A percentile compares a stretch with the other conserved stretches of the same genome.
Evolutionary conservation across 2,797 vertebrate genomes (phyloP).

Genomic region (Clamator glandarius): DNA sequence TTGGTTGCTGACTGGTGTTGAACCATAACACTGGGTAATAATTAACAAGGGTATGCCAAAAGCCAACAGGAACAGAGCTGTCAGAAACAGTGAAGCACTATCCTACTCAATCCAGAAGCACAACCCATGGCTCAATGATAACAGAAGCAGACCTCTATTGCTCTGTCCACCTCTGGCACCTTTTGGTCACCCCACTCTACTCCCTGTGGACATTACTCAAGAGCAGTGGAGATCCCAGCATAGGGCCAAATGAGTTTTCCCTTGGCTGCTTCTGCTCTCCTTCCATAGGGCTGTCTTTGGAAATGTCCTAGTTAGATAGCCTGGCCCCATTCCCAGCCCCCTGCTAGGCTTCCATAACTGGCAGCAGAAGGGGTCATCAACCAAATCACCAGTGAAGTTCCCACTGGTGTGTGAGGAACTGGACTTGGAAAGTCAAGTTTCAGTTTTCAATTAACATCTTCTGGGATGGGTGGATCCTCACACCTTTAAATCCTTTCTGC

Average conservation of each 20-base stretch:
- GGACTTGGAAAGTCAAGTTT: not conserved
- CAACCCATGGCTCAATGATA: not conserved
- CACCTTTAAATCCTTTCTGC: not conserved
- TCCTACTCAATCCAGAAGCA: not conserved
- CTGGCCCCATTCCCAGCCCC: not conserved
- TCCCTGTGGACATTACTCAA: not conserved
- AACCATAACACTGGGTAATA: accelerated
- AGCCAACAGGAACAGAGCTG: not conserved
- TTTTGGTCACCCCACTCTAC: not conserved
- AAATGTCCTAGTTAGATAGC: not conserved
- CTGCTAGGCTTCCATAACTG: not conserved
- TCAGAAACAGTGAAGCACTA: not conserved
- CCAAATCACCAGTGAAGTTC: not conserved
- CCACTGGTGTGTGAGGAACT: not conserved
- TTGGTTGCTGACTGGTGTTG: not conserved
- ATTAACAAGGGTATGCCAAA: not conserved
- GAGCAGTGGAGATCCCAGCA: not conserved
- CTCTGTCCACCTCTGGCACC: not conserved
- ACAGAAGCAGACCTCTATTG: not conserved
- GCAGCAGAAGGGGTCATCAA: not conserved
- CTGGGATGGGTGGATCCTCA: not conserved
- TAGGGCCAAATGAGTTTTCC: not conserved
- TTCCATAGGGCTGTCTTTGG: not conserved
- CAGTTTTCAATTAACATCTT: not conserved
- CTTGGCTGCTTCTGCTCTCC: not conserved